Percentiles rank a stretch among this genome's conserved stretches.
Conservation (phyloP, 2,113 vertebrate species). For the Megatriorchis doriae region DNA sequence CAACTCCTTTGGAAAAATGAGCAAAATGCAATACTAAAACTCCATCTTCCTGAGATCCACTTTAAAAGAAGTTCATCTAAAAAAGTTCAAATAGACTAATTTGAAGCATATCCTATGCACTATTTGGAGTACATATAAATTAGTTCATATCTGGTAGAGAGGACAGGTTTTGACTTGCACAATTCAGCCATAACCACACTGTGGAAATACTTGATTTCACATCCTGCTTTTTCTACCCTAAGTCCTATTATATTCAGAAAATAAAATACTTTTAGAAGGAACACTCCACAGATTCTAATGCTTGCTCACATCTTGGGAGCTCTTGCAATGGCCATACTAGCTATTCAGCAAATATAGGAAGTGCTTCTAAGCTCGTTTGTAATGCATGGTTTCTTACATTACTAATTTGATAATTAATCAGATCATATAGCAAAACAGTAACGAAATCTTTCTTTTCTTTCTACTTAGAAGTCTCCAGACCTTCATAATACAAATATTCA, state of each 20-base stretch:
- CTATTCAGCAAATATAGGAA: background rate
- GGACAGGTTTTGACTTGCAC: background rate
- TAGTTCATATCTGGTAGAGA: background rate
- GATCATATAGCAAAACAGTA: background rate
- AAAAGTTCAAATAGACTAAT: background rate
- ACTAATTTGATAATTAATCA: background rate
- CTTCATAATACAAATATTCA: background rate
- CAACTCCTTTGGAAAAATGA: background rate
- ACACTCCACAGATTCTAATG: background rate
- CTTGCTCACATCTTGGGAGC: background rate
- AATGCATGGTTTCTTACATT: background rate
- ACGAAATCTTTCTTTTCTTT: background rate
- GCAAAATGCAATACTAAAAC: background rate
- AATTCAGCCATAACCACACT: background rate
- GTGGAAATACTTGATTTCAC: background rate
- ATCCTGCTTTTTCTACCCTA: background rate
- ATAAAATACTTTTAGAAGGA: background rate
- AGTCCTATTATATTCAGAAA: background rate
- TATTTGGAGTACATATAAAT: background rate
- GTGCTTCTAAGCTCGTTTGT: background rate
- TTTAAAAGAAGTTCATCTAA: background rate
- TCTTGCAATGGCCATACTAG: background rate
- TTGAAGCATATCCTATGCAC: background rate
- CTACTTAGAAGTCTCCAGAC: background rate
- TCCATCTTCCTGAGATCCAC: background rate